Evolutionary conservation across 2,888 invertebrate species (phyloP), one percentile per base, ranked within the genome.

Genomic region (Drosophila acutilabella): DNA sequence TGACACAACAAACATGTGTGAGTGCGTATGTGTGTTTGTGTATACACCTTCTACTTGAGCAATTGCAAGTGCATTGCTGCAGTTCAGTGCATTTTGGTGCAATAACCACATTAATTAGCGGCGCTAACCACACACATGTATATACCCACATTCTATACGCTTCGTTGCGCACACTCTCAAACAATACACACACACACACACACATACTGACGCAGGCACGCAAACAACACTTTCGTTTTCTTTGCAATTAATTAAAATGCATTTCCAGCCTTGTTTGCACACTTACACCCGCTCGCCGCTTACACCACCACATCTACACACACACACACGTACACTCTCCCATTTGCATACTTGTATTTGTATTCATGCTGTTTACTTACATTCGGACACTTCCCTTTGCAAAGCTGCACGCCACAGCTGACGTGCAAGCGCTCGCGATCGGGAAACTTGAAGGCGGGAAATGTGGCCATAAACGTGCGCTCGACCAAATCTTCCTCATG

Each of bases 401-500:
- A 97, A n/a, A 96, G 92, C 80, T 96, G 95, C 45, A 97, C 94
- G 16, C 94, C 94, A 91, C 97, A 97, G n/a, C 95, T 95, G 48
- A 96, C 93, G 91, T 96, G 96, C 42, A 97, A 92, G 70, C 95
- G 94, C 69, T 96, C 96, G 73, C 96, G 93, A 87, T 96, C 96
- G 4, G 96, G 96, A 91, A 97, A 97, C 88, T 96, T 96, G 88
- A 97, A 97, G 4, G 96, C 97, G 1, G 96, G 95, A 92, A 97
- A 97, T 16, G 95, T 95, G 0, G 96, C 93, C 6, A 90, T 88
- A 73, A 91, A 93, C 56, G 89, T 89, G 64, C 91, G 92, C 77
- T 93, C 92, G 48, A 93, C 89, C 51, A 92, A 76, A 87, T 93
- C 93, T 77, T 93, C 92, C 65, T 91, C 91, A 30, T 90, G 85